These are phyloP conservation scores for Pomatostomus ruficeps DNA, from an alignment of 2,113 vertebrate genomes.

Conservation along the genomic window DNA sequence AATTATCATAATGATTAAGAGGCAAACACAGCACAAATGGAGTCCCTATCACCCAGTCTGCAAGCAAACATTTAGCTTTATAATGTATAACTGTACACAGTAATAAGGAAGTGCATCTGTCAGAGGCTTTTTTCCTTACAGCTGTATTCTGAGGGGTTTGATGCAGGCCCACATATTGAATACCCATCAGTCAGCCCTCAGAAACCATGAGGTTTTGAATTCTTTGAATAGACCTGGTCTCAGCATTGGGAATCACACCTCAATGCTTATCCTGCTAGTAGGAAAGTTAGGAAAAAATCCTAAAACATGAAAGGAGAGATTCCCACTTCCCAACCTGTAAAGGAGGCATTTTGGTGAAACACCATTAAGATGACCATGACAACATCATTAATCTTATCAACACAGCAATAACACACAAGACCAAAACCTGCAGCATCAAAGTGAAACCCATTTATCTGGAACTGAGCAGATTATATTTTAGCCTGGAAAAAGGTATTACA, in stretches of 20 bases:
- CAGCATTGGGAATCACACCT: background rate
- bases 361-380: background rate
- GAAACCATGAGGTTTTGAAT: background rate
- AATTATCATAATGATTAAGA: conserved; percentile 32
- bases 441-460: background rate
- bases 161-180: background rate
- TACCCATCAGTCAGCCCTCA: background rate
- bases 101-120: background rate
- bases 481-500: background rate
- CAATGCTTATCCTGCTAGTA: background rate
- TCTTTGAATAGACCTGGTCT: background rate
- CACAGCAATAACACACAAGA: background rate
- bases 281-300: background rate
- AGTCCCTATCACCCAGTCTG: background rate
- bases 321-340: background rate
- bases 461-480: background rate
- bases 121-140: background rate
- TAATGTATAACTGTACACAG: background rate
- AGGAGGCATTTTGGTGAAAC: background rate
- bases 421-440: background rate
- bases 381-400: background rate
- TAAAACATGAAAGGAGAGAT: background rate
- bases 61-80: background rate
- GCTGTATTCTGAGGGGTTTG: background rate
- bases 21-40: background rate